phyloP scores from a whole-genome alignment of 2,888 invertebrate genomes.

The Neoascia interrupta region DNA sequence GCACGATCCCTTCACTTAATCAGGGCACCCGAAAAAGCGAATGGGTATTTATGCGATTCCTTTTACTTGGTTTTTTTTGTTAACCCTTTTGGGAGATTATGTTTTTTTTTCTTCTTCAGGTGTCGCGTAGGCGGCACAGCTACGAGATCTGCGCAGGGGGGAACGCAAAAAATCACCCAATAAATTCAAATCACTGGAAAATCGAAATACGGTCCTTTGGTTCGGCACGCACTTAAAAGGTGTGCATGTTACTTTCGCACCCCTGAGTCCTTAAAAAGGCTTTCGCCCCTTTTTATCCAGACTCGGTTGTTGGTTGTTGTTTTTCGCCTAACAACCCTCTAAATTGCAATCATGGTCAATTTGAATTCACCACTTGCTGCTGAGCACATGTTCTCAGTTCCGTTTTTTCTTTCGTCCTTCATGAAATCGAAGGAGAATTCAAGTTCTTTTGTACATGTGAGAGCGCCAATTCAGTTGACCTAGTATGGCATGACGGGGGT shows the following conservation, averaged over 20 bases:
- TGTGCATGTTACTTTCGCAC: conserved; percentile 51
- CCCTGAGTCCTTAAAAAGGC: conserved; percentile 27
- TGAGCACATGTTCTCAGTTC: conserved; percentile 56
- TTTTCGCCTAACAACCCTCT: conserved; percentile 42
- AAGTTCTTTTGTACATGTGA: conserved; percentile 53
- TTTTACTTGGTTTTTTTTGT: neutral
- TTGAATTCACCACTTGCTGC: conserved; percentile 67
- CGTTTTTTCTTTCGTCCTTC: conserved; percentile 11
- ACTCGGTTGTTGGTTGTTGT: neutral
- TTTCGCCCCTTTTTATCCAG: conserved; percentile 30
- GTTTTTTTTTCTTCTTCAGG: conserved; percentile 43
- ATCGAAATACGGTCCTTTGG: conserved; percentile 53
- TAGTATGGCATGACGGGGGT: conserved; percentile 8
- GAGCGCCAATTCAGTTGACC: conserved; percentile 53
- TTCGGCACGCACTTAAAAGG: conserved; percentile 54
- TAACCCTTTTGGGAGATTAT: neutral
- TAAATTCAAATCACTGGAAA: conserved; percentile 68
- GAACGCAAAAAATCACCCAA: conserved; percentile 25
- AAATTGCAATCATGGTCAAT: conserved; percentile 69
- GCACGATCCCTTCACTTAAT: conserved; percentile 58
- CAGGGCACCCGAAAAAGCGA: conserved; percentile 33
- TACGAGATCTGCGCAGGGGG: too few relatives aligned
- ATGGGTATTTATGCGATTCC: conserved; percentile 51
- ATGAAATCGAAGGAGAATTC: conserved; percentile 41
- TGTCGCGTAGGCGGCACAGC: too few relatives aligned